These are phyloP conservation scores for Choristoneura rosaceana DNA, from an alignment of 2,888 invertebrate species.

Conservation along the genomic window DNA sequence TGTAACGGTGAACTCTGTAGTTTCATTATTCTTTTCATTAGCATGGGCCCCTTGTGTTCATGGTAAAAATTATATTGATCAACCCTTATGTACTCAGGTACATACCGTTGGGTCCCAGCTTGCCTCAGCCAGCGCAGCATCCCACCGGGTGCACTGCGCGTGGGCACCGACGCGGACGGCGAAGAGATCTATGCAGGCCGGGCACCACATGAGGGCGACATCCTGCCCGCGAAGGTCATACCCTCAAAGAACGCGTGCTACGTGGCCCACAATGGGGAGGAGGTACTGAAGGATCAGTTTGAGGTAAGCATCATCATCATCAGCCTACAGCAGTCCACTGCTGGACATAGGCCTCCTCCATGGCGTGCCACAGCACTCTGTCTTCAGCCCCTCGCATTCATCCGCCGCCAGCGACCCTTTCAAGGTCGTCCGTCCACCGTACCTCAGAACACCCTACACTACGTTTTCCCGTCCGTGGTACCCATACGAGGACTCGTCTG, in stretches of 20 bases:
- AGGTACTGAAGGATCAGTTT: slow-evolving; percentile 87
- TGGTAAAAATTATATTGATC: background rate
- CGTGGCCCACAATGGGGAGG: slow-evolving; percentile 86
- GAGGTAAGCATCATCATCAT: slow-evolving; percentile 73
- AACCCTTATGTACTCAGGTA: slow-evolving; percentile 60
- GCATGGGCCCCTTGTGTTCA: too few species aligned
- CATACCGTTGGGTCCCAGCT: slow-evolving; percentile 82
- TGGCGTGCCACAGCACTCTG: too few species aligned
- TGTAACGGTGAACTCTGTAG: too few species aligned
- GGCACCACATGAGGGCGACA: slow-evolving; percentile 87
- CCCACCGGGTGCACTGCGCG: slow-evolving; percentile 78
- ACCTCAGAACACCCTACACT: too few species aligned
- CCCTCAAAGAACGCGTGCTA: slow-evolving; percentile 88
- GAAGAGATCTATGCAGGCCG: slow-evolving; percentile 90
- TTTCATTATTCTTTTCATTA: too few species aligned
- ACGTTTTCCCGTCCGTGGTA: too few species aligned
- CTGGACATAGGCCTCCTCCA: too few species aligned
- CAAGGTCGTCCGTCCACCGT: too few species aligned
- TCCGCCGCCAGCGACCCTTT: too few species aligned
- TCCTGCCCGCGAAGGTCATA: slow-evolving; percentile 89
- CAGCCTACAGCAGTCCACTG: too few species aligned
- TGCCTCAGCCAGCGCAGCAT: slow-evolving; percentile 79
- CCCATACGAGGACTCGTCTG: too few species aligned
- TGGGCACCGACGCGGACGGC: slow-evolving; percentile 90
- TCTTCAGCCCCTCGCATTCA: too few species aligned